These are phyloP conservation scores for Pseudomyrmex flavicornis DNA, from an alignment of 1,140 invertebrate species.

Conservation along the genomic window DNA sequence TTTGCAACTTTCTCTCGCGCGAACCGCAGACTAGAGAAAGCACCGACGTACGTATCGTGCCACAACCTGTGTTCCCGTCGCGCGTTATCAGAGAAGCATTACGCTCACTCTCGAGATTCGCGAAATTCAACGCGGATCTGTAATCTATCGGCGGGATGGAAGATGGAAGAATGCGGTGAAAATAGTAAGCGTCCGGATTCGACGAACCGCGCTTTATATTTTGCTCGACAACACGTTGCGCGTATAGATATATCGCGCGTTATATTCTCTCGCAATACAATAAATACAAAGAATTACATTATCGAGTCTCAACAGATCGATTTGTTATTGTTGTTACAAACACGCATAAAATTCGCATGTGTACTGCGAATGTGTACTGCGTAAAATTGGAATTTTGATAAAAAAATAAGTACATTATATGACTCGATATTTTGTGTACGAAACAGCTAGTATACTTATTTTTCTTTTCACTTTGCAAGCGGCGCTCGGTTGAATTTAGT, in stretches of 20 bases:
- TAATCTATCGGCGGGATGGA: constrained; percentile 38
- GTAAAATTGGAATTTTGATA: neutral
- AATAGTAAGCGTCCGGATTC: neutral
- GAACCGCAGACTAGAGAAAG: neutral
- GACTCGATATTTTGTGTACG: neutral
- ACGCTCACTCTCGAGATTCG: constrained; percentile 45
- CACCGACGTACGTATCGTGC: neutral
- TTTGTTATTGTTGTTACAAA: neutral
- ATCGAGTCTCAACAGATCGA: neutral
- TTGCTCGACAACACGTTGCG: neutral
- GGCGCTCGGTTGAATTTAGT: neutral
- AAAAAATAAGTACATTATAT: neutral
- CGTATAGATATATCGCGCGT: neutral
- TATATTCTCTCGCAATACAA: neutral
- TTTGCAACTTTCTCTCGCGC: constrained; percentile 38
- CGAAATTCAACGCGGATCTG: constrained; percentile 42
- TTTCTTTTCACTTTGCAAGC: neutral
- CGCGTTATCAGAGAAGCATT: constrained; percentile 62
- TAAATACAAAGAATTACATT: constrained; percentile 13
- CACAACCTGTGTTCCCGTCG: neutral
- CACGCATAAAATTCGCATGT: neutral
- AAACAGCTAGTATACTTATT: neutral
- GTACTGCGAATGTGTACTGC: neutral
- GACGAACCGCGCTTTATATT: constrained; percentile 15
- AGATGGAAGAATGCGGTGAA: neutral